Conservation (phyloP, 2,888 invertebrate species). For the Aphidoletes aphidimyza region DNA sequence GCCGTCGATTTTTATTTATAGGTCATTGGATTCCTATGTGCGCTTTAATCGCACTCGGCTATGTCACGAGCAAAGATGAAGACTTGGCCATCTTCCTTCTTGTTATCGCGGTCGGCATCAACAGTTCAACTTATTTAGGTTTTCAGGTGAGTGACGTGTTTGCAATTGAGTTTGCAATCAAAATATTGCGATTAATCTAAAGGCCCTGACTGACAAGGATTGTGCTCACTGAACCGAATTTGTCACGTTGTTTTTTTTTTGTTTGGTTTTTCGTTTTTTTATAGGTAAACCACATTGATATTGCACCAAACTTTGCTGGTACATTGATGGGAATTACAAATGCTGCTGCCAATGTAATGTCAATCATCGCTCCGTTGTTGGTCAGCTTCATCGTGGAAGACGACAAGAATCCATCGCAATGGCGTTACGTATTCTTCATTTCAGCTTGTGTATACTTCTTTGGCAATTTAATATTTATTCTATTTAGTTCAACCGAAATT, state of each 20-base stretch:
- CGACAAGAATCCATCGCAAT: constrained; percentile 73
- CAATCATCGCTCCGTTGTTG: constrained; percentile 80
- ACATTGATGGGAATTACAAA: constrained; percentile 88
- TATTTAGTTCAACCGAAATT: constrained; percentile 74
- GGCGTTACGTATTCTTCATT: constrained; percentile 81
- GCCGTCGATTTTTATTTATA: constrained; percentile 60
- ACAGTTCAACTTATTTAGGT: constrained; percentile 80
- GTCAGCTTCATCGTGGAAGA: constrained; percentile 77
- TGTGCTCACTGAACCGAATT: too few relatives aligned
- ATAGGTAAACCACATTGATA: constrained; percentile 82
- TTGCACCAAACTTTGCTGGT: constrained; percentile 86
- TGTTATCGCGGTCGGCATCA: constrained; percentile 78
- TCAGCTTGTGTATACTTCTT: constrained; percentile 77
- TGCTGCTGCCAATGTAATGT: constrained; percentile 80
- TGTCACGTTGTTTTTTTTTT: background rate
- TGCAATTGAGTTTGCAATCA: too few relatives aligned
- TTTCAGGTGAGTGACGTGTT: constrained; percentile 54
- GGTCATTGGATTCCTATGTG: constrained; percentile 78
- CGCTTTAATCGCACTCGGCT: constrained; percentile 73
- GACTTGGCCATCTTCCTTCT: constrained; percentile 73
- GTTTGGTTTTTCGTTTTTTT: constrained; percentile 54
- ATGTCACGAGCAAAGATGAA: constrained; percentile 64
- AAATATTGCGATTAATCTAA: too few relatives aligned
- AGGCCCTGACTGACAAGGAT: too few relatives aligned
- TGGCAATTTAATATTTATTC: constrained; percentile 75